A percentile compares a stretch with the other conserved stretches of the same genome.
These are phyloP conservation scores for Eupithecia insigniata DNA, from an alignment of 2,888 invertebrate genomes.

Conservation along the genomic window DNA sequence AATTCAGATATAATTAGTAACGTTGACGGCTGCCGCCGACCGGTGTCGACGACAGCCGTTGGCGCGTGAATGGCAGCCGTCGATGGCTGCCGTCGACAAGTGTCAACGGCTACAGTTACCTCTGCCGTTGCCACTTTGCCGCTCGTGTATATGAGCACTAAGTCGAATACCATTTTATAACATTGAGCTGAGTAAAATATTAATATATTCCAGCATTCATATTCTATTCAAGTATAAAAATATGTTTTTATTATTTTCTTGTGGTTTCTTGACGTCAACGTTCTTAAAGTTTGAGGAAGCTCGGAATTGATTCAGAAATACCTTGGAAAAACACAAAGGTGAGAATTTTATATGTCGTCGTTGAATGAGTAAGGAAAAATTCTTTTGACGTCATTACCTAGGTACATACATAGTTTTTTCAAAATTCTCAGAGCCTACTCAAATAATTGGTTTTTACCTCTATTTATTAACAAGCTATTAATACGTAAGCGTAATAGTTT, in stretches of 20 bases:
- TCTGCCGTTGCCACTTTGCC: too few relatives aligned
- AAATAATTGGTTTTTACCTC: neutral
- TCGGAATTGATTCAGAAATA: neutral
- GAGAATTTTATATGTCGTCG: conserved; percentile 4
- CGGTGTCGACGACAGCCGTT: too few relatives aligned
- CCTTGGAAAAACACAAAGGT: neutral
- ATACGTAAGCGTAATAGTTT: neutral
- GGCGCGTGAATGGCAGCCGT: too few relatives aligned
- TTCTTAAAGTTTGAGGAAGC: neutral
- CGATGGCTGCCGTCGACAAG: too few relatives aligned
- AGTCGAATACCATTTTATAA: neutral
- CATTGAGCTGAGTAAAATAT: neutral
- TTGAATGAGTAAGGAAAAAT: neutral
- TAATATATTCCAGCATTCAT: neutral
- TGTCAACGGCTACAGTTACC: too few relatives aligned
- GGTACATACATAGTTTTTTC: neutral
- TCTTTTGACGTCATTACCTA: conserved; percentile 5
- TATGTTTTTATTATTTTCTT: neutral
- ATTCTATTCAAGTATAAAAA: neutral
- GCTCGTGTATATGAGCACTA: too few relatives aligned
- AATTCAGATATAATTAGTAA: too few relatives aligned
- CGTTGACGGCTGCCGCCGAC: too few relatives aligned
- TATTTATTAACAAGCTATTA: neutral
- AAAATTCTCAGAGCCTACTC: neutral
- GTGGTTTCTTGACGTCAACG: conserved; percentile 8